Evolutionary conservation across 2,113 vertebrate genomes (phyloP).

Genomic region (Rallus limicola): DNA sequence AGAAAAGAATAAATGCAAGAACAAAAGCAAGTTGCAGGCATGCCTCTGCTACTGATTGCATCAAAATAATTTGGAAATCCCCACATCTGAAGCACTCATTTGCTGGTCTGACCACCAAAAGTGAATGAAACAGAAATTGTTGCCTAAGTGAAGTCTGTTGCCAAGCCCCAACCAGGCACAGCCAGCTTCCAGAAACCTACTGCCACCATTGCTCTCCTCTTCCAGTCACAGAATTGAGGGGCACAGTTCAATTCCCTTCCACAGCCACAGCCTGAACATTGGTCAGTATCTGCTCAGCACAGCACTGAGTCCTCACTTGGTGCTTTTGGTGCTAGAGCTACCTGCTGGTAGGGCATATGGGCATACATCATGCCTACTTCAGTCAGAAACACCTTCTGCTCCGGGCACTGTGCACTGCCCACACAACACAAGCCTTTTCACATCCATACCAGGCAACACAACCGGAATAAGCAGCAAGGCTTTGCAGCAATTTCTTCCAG

Average conservation of each 20-base stretch:
- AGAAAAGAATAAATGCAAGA: background rate
- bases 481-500: background rate
- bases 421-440: accelerated
- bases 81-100: background rate
- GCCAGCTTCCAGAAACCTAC: background rate
- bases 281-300: background rate
- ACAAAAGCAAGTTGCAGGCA: background rate
- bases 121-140: background rate
- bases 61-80: background rate
- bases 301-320: accelerated
- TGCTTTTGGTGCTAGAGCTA: background rate
- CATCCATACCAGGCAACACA: background rate
- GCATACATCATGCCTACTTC: accelerated
- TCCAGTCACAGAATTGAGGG: background rate
- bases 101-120: slow-evolving; percentile 7
- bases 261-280: background rate
- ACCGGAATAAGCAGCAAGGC: background rate
- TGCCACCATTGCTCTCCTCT: background rate
- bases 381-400: background rate
- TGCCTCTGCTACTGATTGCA: background rate
- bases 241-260: background rate
- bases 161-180: background rate
- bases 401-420: background rate
- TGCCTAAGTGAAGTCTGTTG: background rate
- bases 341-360: accelerated